Base-by-base conservation (phyloP, 2,797 vertebrate genomes). In the Pampus argenteus region DNA sequence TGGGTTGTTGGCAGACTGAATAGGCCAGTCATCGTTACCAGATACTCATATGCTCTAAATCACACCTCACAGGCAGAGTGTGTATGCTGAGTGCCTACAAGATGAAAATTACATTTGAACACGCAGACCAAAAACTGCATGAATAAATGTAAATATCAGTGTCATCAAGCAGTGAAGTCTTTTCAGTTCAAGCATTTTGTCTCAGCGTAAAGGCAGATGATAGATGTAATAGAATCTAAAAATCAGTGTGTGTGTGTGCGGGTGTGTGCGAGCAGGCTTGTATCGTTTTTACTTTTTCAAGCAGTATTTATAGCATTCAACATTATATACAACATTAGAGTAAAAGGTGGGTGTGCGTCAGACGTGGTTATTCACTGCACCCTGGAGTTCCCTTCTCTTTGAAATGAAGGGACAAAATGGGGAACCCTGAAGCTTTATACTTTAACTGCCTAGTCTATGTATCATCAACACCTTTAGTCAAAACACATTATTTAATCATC, bases 401-500 rank as follows among this genome's bases (percentile, higher is more conserved):
- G 23, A 65, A 45, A 50, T 28, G 14, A 68, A 26, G 23, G 31
- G 29, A 45, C 6, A 34, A 36, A 42, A 79, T 9, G 31, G 51
- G 44, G 28, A 83, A 67, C 20, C 65, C 50, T 50, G 50, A 36
- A 66, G 71, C 51, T 76, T 61, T 38, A 45, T 36, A 26, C n/a
- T n/a, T n/a, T n/a, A 60, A 38, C 51, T 71, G 58, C 34, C 64
- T 36, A 34, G 63, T 72, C 40, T 44, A 40, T 52, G 61, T 29
- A 70, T 75, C 67, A 73, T 81, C 77, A 71, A 49, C 77, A 71
- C 56, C 67, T 69, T 68, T 45, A 34, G 58, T 71, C 45, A 70
- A 64, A 84, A 71, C 51, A 59, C 44, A 67, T 73, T 64, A 65
- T 57, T 83, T 68, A 54, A 75, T 76, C 72, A 77, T 38, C 44